Evolutionary conservation across 2,797 vertebrate species (phyloP).

Genomic region (Agapornis canus): DNA sequence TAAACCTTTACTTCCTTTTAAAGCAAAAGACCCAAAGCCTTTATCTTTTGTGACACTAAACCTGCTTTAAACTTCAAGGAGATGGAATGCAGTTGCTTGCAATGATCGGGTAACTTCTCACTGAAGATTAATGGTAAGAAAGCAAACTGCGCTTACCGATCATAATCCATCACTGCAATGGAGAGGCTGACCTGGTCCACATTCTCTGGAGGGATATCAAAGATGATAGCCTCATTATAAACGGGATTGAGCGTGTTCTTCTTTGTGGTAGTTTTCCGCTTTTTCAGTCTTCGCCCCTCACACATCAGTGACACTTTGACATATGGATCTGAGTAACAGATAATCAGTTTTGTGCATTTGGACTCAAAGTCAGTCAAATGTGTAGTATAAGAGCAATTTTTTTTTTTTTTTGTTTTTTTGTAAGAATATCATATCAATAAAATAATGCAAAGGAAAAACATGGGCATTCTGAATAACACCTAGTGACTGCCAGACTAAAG

Average conservation of each 20-base stretch:
- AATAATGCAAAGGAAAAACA: neutral
- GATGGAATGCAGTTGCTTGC: neutral
- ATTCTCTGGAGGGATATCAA: slow-evolving; percentile 97
- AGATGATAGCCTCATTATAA: slow-evolving; percentile 98
- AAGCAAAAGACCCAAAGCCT: neutral
- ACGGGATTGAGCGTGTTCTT: slow-evolving; percentile 93
- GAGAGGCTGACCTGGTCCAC: slow-evolving; percentile 98
- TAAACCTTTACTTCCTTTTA: neutral
- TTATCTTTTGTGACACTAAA: neutral
- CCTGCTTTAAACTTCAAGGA: neutral
- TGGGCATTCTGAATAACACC: neutral
- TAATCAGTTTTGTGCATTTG: neutral
- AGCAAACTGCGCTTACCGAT: slow-evolving; percentile 81
- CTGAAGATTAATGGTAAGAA: neutral
- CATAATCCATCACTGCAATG: slow-evolving; percentile 97
- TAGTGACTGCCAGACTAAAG: neutral
- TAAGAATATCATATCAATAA: neutral
- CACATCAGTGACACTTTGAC: slow-evolving; percentile 97
- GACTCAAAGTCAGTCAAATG: neutral
- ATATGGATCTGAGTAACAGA: slow-evolving; percentile 85
- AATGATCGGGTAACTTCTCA: neutral
- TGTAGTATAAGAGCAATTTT: neutral
- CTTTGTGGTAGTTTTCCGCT: slow-evolving; percentile 96
- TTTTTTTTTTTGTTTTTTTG: neutral
- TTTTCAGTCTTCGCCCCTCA: slow-evolving; percentile 92